Base-by-base conservation (phyloP, 2,113 vertebrate genomes). In the Andinoacara biseriatus region DNA sequence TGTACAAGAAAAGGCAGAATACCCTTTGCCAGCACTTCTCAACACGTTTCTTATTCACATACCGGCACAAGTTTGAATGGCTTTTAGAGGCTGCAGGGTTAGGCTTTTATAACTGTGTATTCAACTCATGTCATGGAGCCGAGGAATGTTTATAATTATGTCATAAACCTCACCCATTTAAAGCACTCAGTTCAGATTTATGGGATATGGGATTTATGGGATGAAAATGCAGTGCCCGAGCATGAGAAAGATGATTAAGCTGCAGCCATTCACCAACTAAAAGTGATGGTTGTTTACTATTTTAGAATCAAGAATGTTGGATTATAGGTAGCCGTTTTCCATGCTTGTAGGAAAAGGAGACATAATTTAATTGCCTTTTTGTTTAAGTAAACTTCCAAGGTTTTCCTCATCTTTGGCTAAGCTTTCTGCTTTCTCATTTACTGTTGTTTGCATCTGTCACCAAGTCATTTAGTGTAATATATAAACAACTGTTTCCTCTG, bases 141-240 rank as follows among this genome's bases (percentile, higher is more conserved):
- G 38, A 78, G 83, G 90, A 87, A 90, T 86, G 85, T 87, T 91
- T 89, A 83, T 86, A 90, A 89, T 94, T 82, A 85, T 76, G 78
- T 83, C 83, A 86, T 88, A 86, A 92, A 89, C 84, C 86, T 93
- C 89, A 26, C 89, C 87, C 91, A 86, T 83, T 89, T 80, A 82
- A 87, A 93, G 81, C 52, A 56, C 67, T 80, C 58, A 5, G 26
- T 62, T 78, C 57, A 82, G 83, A 90, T 90, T 90, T 86, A 87
- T 56, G 62, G 77, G 67, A 74, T 82, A 35, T 38, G 43, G 65
- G 81, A 91, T 90, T 90, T 86, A 85, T 52, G 62, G 75, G 67
- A 74, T 74, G 69, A 87, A 62, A 87, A 80, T 54, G 46, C 52
- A 72, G 54, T 72, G 59, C 74, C 52, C 59, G 33, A 78, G 57